Evolutionary conservation across 2,797 vertebrate species (phyloP).

Genomic region (Acrocephalus scirpaceus): DNA sequence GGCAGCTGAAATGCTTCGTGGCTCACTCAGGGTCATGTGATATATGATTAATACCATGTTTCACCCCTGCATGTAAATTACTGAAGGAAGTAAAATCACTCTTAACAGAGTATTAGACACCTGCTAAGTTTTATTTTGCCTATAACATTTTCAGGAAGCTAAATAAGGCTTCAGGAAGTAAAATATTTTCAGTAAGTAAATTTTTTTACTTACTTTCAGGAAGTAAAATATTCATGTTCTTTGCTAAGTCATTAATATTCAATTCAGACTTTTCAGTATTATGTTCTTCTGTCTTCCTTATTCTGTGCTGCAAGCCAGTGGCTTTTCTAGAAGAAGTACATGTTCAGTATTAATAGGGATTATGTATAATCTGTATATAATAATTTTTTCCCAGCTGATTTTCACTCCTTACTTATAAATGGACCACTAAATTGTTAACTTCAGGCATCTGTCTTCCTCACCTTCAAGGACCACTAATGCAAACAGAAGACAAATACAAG

Average conservation of each 20-base stretch:
- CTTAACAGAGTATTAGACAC: neutral
- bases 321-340: neutral
- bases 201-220: too few species aligned
- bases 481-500: neutral
- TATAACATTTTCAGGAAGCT: neutral
- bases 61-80: neutral
- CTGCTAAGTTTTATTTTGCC: neutral
- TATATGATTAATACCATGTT: neutral
- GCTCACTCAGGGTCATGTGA: neutral
- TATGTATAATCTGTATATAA: neutral
- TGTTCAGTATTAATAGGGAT: neutral
- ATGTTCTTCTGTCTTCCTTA: neutral
- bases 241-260: neutral
- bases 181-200: too few species aligned
- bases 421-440: neutral
- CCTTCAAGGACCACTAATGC: neutral
- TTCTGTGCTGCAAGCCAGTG: neutral
- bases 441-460: rapidly evolving
- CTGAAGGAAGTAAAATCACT: neutral
- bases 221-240: neutral
- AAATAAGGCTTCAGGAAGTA: too few species aligned
- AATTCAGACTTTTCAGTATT: neutral
- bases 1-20: neutral
- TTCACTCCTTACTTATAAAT: neutral
- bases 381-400: neutral